phyloP scores from a whole-genome alignment of 2,797 vertebrate genomes.

The Fistularia tabacaria region DNA sequence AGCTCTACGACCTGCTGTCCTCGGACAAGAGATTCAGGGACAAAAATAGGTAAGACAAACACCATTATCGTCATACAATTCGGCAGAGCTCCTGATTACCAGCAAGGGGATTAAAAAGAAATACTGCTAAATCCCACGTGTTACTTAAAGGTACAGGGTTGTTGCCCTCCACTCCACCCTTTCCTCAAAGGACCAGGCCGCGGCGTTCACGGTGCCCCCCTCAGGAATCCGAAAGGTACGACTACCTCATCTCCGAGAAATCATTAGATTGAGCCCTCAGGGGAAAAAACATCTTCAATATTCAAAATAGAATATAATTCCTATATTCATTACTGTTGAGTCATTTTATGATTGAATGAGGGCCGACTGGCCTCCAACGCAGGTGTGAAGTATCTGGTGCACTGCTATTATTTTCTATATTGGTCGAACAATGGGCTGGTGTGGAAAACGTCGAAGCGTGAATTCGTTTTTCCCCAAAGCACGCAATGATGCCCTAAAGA shows the following conservation, averaged over 20 bases:
- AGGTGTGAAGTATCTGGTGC: too few species aligned
- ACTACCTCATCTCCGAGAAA: neutral
- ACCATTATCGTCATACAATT: neutral
- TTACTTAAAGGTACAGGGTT: conserved; percentile 78
- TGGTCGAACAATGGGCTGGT: too few species aligned
- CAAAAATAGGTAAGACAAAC: conserved; percentile 75
- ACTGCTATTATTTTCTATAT: too few species aligned
- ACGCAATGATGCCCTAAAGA: too few species aligned
- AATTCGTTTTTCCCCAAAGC: too few species aligned
- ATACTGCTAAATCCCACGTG: neutral
- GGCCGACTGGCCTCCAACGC: too few species aligned
- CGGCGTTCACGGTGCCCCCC: conserved; percentile 89
- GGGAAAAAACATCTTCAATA: neutral
- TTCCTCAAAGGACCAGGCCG: conserved; percentile 91
- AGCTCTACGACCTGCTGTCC: conserved; percentile 86
- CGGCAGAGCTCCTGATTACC: neutral
- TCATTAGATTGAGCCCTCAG: neutral
- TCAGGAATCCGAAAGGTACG: conserved; percentile 90
- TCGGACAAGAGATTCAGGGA: conserved; percentile 87
- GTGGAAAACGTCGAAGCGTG: too few species aligned
- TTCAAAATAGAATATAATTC: neutral
- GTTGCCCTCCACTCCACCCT: conserved; percentile 94
- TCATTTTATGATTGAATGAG: too few species aligned
- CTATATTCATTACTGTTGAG: too few species aligned
- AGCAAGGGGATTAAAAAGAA: too few species aligned